Evolutionary conservation across 2,888 invertebrate genomes (phyloP).

Genomic region (Agonopterix arenella): DNA sequence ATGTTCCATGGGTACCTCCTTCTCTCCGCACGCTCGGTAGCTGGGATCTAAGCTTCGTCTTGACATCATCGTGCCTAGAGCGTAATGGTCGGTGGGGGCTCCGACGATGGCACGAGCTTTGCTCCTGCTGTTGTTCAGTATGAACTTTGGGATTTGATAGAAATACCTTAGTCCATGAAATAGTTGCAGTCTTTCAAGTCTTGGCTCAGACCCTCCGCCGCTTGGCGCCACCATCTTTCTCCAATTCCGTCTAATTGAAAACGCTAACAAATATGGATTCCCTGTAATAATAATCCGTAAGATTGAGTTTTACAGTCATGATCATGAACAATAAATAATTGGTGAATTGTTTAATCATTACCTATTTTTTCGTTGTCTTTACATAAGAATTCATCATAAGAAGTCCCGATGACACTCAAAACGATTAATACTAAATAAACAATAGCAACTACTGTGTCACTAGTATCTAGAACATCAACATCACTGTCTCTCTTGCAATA

Average conservation of each 20-base stretch:
- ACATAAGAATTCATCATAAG: conserved; percentile 35
- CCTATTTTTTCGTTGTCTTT: conserved; percentile 32
- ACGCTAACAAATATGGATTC: conserved; percentile 49
- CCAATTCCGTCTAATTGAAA: conserved; percentile 59
- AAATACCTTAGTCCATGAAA: conserved; percentile 57
- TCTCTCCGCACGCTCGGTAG: too few relatives aligned
- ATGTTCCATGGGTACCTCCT: too few relatives aligned
- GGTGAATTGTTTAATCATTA: conserved; percentile 12
- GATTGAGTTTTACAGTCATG: neutral
- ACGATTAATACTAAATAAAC: conserved; percentile 41
- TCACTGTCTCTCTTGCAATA: conserved; percentile 47
- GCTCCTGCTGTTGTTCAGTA: too few relatives aligned
- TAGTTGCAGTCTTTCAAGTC: conserved; percentile 47
- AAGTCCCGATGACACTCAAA: conserved; percentile 47
- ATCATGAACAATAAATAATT: neutral
- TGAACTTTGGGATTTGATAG: too few relatives aligned
- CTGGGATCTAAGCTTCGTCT: too few relatives aligned
- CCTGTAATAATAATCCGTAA: conserved; percentile 30
- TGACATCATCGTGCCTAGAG: too few relatives aligned
- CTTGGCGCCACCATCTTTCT: conserved; percentile 36
- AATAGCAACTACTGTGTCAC: conserved; percentile 42
- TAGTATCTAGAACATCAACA: conserved; percentile 25
- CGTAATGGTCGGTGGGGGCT: too few relatives aligned
- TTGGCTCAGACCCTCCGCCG: conserved; percentile 38
- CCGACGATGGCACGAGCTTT: too few relatives aligned